Conservation (phyloP, 2,888 invertebrate genomes). For the Pecten maximus region DNA sequence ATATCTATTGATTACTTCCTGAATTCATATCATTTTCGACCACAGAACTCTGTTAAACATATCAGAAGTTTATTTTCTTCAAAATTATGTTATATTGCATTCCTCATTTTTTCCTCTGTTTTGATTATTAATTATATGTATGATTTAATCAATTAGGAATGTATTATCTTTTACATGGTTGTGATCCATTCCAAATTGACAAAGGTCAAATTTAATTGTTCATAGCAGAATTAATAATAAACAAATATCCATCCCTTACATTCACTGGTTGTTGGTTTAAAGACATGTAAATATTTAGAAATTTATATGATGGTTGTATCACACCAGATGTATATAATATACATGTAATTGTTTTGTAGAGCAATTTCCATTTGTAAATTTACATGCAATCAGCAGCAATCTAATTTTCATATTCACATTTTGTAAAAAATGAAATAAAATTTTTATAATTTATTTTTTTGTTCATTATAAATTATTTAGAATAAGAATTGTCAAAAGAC, state of each 20-base stretch:
- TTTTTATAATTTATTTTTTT: neutral
- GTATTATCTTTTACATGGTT: neutral
- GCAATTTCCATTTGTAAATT: constrained; percentile 15
- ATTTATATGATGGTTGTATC: neutral
- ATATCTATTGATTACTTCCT: neutral
- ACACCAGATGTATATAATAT: neutral
- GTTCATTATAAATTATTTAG: too few relatives aligned
- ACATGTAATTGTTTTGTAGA: neutral
- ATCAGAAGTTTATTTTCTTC: neutral
- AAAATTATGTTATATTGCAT: neutral
- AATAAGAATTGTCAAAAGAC: too few relatives aligned
- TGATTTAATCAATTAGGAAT: neutral
- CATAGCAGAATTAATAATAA: neutral
- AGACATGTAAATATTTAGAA: neutral
- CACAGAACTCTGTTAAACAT: neutral
- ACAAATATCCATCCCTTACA: neutral
- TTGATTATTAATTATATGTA: neutral
- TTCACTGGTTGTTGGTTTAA: neutral
- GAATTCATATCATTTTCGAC: neutral
- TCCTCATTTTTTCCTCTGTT: neutral
- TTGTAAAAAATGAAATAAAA: neutral
- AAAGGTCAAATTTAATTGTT: neutral
- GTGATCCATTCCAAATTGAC: neutral
- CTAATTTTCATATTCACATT: constrained; percentile 27
- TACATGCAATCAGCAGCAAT: constrained; percentile 32